Evolutionary conservation across 2,888 invertebrate genomes (phyloP), one percentile per base, ranked within the genome.

Genomic region (Drosophila subquinaria): DNA sequence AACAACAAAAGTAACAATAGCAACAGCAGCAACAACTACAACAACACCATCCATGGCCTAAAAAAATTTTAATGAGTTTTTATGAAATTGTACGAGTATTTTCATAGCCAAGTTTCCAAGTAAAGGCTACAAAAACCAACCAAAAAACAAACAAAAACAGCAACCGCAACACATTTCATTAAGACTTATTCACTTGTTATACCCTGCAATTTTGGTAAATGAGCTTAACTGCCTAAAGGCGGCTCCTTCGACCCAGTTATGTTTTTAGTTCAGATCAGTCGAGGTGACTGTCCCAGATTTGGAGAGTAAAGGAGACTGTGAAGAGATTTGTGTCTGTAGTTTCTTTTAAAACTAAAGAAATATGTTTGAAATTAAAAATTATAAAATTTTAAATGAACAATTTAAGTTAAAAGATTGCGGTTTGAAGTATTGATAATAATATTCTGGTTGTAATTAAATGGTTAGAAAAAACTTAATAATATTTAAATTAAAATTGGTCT

Each of bases 31-130:
- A 45, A 36, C 20, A 48, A 23, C n/a, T n/a, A n/a, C 40, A 72
- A 15, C 35, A 66, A 9, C 40, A 69, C 11, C 42, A 59, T 66
- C 56, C 63, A 53, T 35, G 38, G 57, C 47, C 56, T 47, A 78
- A 68, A 67, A 76, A 72, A 63, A 81, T 86, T 83, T 88, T 82
- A 88, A 82, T 82, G 82, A 88, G 86, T 76, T 86, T 88, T 88
- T 83, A 77, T 81, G 69, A 88, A 88, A 83, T 81, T 82, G 81
- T 85, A 76, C 67, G 62, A 47, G 63, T 64, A 42, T 76, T 64
- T 64, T 77, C 64, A 47, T 64, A 61, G 64, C 30, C 76, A 74
- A 81, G 81, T 61, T 72, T 52, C 75, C 79, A 63, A 47, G 79
- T 84, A 52, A 61, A 70, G 83, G 77, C 81, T 67, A 69, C 59